Evolutionary conservation across 2,888 invertebrate genomes (phyloP).

Genomic region (Malacosoma neustria): DNA sequence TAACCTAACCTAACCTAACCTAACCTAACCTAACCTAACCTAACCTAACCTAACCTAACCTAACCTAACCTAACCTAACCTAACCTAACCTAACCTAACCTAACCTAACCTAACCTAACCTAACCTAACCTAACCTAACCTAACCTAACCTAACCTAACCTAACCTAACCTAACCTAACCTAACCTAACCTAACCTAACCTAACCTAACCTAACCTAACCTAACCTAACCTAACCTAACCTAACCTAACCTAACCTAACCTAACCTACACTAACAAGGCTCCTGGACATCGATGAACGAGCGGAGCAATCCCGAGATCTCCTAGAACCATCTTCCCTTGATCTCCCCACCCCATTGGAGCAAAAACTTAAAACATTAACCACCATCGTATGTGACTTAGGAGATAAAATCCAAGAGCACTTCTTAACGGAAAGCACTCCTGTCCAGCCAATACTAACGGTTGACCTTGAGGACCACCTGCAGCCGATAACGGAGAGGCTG

Average conservation of each 20-base stretch:
- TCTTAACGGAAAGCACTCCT: too few relatives aligned
- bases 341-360: too few relatives aligned
- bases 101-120: conserved; percentile 16
- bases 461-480: too few relatives aligned
- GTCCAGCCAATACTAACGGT: too few relatives aligned
- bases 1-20: conserved; percentile 15
- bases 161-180: conserved; percentile 15
- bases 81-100: conserved; percentile 15
- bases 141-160: conserved; percentile 14
- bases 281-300: too few relatives aligned
- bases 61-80: conserved; percentile 14
- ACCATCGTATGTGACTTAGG: too few relatives aligned
- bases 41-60: conserved; percentile 14
- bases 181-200: conserved; percentile 13
- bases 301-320: too few relatives aligned
- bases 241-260: conserved; percentile 13
- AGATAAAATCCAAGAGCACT: too few relatives aligned
- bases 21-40: conserved; percentile 13
- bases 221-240: conserved; percentile 13
- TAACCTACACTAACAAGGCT: conserved; percentile 13
- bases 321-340: too few relatives aligned
- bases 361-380: too few relatives aligned
- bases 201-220: conserved; percentile 12
- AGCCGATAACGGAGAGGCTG: too few relatives aligned
- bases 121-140: conserved; percentile 16